Percentiles rank a stretch among this genome's conserved stretches.
These are phyloP conservation scores for Ctenochaetus hawaiiensis DNA, from an alignment of 2,797 vertebrate genomes.

Conservation along the genomic window DNA sequence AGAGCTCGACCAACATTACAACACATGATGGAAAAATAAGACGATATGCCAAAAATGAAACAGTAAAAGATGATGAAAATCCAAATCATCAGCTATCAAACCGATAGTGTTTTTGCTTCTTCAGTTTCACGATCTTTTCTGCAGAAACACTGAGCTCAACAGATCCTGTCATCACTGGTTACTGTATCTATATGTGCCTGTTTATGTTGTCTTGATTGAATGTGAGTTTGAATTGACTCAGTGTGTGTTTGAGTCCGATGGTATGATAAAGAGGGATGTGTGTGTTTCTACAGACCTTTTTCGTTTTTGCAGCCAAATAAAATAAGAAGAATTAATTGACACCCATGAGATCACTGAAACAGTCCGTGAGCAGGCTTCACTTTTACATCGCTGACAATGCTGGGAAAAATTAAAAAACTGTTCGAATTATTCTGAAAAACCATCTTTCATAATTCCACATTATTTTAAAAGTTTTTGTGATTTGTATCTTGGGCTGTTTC, in stretches of 20 bases:
- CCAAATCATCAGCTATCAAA: constrained; percentile 15
- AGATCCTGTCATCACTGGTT: constrained; percentile 12
- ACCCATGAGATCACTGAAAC: constrained; percentile 21
- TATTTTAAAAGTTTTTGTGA: background rate
- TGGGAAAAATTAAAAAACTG: constrained; percentile 18
- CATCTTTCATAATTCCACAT: constrained; percentile 7
- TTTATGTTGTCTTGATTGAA: constrained; percentile 3
- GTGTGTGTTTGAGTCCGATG: background rate
- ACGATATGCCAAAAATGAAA: constrained; percentile 13
- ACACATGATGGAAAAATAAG: background rate
- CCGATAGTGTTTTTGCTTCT: background rate
- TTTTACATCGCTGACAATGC: constrained; percentile 1
- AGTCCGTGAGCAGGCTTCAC: constrained; percentile 8
- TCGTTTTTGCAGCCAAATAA: constrained; percentile 33
- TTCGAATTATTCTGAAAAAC: background rate
- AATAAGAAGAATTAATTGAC: constrained; percentile 21
- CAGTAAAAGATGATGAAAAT: constrained; percentile 21
- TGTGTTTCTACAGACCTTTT: constrained; percentile 8
- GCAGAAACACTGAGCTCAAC: constrained; percentile 29
- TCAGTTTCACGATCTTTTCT: constrained; percentile 15
- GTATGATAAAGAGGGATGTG: background rate
- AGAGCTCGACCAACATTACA: background rate
- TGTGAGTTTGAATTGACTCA: background rate
- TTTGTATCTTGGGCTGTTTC: constrained; percentile 8
- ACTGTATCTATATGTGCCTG: background rate